Conservation (phyloP, 2,888 invertebrate genomes). For the Catotricha subobsoleta region DNA sequence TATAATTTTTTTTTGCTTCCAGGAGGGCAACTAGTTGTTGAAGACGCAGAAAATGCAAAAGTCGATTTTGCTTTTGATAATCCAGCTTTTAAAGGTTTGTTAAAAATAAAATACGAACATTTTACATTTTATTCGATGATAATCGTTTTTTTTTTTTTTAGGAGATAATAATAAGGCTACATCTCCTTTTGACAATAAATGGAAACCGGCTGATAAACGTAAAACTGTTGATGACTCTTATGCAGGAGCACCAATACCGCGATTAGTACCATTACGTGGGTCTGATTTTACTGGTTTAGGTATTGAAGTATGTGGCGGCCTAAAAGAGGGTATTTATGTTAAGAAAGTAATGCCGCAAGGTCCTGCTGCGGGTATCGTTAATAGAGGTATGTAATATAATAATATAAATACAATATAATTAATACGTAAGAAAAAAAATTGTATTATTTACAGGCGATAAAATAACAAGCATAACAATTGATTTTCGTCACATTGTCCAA, state of each 20-base stretch:
- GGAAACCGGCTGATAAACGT: slow-evolving; percentile 31
- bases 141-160: slow-evolving; percentile 8
- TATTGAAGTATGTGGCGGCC: slow-evolving; percentile 75
- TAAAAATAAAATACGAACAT: background rate
- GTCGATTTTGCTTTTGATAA: slow-evolving; percentile 65
- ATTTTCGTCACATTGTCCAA: slow-evolving; percentile 72
- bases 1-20: slow-evolving; percentile 20
- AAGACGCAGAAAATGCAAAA: slow-evolving; percentile 58
- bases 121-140: background rate
- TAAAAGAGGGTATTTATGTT: slow-evolving; percentile 75
- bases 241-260: slow-evolving; percentile 35
- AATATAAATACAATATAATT: background rate
- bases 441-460: slow-evolving; percentile 50
- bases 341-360: slow-evolving; percentile 74
- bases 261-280: slow-evolving; percentile 57
- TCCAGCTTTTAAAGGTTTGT: slow-evolving; percentile 45
- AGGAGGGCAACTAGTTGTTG: slow-evolving; percentile 56
- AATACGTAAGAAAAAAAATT: background rate
- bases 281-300: slow-evolving; percentile 79
- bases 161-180: slow-evolving; percentile 26
- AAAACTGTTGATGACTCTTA: slow-evolving; percentile 39
- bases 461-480: slow-evolving; percentile 70
- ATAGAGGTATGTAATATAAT: slow-evolving; percentile 7
- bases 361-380: slow-evolving; percentile 57
- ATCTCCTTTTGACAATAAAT: slow-evolving; percentile 28